Evolutionary conservation across 2,797 vertebrate species (phyloP), one percentile per base, ranked within the genome.

Genomic region (Ceyx erithaca): DNA sequence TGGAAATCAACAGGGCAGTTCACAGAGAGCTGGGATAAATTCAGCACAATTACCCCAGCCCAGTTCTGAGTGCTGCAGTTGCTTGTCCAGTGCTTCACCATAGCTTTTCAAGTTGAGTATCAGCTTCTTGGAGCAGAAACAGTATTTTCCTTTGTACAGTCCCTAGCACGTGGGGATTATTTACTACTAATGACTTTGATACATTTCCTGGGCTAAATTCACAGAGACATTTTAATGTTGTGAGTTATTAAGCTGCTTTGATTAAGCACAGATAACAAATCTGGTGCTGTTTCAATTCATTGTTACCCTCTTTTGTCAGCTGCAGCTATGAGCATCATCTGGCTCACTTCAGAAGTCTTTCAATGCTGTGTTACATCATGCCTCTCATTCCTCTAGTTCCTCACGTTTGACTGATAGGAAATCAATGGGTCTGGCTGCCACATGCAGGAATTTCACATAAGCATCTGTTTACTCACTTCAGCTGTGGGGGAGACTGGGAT

Each of bases 341-440:
- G 79, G 70, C 83, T 92, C 37, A 6, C 76, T 89, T 89, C 48
- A 75, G 48, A 85, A 16, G 35, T 88, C 55, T 92, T 91, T 87
- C 87, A 85, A 52, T 82, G 61, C 57, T 81, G 14, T 58, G 46
- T 90, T 88, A 88, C 51, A 51, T 94, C 81, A 68, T 75, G 71
- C 61, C 40, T 89, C 89, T 80, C 35, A 6, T 72, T 78, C 48
- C 8, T 83, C 75, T 46, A 93, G 45, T 92, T 81, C 78, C 61
- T 90, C 78, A 68, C 69, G 26, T 92, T 90, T 82, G 75, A 68
- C 61, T 86, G 57, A 55, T 85, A 64, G 9, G n/a, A 82, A 92
- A 54, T 89, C 85, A 52, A 66, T 81, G 83, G 43, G 63, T 95
- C 84, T 94, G 86, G n/a, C 72, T 87, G 80, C 88, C 85, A 88